Percentiles rank a stretch among this genome's conserved stretches.
phyloP scores from a whole-genome alignment of 1,140 invertebrate genomes.

The Proctacanthus coquilletti region DNA sequence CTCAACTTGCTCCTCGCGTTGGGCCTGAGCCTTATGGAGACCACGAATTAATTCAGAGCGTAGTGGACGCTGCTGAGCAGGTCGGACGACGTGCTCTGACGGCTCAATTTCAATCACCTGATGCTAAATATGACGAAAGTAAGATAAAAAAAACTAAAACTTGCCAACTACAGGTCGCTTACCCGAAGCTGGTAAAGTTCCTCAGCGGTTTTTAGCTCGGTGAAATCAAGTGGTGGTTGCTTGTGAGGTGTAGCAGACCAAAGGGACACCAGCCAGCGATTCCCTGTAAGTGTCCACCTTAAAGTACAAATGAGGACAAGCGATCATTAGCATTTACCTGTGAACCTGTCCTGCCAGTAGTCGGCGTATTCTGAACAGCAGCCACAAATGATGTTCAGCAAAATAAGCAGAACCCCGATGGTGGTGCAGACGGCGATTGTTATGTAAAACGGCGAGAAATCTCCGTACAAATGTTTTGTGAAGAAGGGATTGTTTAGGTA shows the following conservation, averaged over 20 bases:
- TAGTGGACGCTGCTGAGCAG: slow-evolving; percentile 20
- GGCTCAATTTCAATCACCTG: slow-evolving; percentile 10
- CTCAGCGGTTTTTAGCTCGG: slow-evolving; percentile 45
- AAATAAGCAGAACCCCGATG: slow-evolving; percentile 46
- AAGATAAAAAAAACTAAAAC: neutral
- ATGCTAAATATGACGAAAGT: neutral
- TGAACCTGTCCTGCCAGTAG: slow-evolving; percentile 70
- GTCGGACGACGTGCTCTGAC: slow-evolving; percentile 22
- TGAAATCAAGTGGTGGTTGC: slow-evolving; percentile 65
- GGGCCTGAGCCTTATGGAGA: slow-evolving; percentile 22
- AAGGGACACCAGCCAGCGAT: slow-evolving; percentile 65
- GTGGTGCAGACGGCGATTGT: slow-evolving; percentile 59
- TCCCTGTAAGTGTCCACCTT: slow-evolving; percentile 40
- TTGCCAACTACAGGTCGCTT: slow-evolving; percentile 8
- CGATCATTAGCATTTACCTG: slow-evolving; percentile 39
- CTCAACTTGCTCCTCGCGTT: slow-evolving; percentile 50
- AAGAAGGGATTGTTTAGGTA: slow-evolving; percentile 51
- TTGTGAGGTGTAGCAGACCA: slow-evolving; percentile 69
- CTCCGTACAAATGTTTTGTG: slow-evolving; percentile 40
- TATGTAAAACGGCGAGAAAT: slow-evolving; percentile 62
- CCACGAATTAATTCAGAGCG: too few relatives aligned
- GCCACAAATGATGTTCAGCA: slow-evolving; percentile 59
- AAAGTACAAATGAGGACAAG: slow-evolving; percentile 8
- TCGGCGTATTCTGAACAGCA: slow-evolving; percentile 61
- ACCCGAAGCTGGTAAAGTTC: slow-evolving; percentile 24